Percentiles rank a stretch among this genome's conserved stretches.
These are phyloP conservation scores for Microctenopoma steveboyesi DNA, from an alignment of 2,797 vertebrate genomes.

Conservation along the genomic window DNA sequence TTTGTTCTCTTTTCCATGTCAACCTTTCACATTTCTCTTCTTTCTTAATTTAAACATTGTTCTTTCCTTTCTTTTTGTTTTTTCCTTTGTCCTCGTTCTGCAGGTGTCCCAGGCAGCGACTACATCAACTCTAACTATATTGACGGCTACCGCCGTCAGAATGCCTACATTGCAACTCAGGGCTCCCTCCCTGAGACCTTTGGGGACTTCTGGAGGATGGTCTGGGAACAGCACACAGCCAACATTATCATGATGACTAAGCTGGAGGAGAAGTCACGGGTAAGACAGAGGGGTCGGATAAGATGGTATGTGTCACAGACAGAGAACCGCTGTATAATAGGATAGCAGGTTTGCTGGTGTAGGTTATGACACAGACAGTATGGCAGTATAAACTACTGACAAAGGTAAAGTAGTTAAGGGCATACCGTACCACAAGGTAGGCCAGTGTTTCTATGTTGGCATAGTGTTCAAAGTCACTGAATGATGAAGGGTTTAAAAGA, in stretches of 20 bases:
- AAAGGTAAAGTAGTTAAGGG: background rate
- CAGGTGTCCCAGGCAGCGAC: constrained; percentile 96
- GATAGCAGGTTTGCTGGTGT: background rate
- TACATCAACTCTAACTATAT: constrained; percentile 98
- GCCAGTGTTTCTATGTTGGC: too few species aligned
- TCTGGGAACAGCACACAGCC: constrained; percentile 97
- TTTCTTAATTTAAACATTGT: constrained; percentile 2
- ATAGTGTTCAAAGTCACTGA: background rate
- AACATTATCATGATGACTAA: constrained; percentile 99
- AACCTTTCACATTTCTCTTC: constrained; percentile 3
- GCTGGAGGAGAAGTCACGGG: constrained; percentile 96
- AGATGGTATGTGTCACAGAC: background rate
- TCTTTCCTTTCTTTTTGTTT: background rate
- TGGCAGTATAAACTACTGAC: background rate
- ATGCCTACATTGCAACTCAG: constrained; percentile 97
- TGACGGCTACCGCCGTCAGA: constrained; percentile 97
- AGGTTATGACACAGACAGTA: background rate
- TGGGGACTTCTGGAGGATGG: constrained; percentile 99
- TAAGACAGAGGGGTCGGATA: constrained; percentile 75
- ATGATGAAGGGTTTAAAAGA: background rate
- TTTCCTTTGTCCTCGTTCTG: constrained; percentile 15
- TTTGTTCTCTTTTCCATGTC: background rate
- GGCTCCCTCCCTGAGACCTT: constrained; percentile 96
- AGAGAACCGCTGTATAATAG: background rate
- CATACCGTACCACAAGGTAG: too few species aligned